These are phyloP conservation scores for Periphyllus acericola DNA, from an alignment of 2,888 invertebrate genomes.

Conservation along the genomic window DNA sequence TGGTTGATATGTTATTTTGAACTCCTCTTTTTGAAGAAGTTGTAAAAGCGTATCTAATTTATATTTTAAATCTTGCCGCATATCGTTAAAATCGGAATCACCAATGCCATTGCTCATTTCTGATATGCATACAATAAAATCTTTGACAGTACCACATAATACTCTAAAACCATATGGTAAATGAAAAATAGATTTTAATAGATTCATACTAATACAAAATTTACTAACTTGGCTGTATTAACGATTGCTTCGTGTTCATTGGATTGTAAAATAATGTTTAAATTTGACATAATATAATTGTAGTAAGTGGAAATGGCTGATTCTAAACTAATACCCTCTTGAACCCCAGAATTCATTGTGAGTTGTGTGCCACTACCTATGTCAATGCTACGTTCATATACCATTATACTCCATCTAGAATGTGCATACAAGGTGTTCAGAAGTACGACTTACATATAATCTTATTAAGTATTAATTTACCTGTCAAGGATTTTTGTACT, in stretches of 20 bases:
- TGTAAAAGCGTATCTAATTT: conserved; percentile 80
- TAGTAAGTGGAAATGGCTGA: conserved; percentile 77
- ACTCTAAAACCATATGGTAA: conserved; percentile 67
- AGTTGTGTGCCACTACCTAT: conserved; percentile 67
- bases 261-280: conserved; percentile 87
- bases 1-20: conserved; percentile 62
- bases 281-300: conserved; percentile 79
- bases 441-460: conserved; percentile 8
- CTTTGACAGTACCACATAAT: conserved; percentile 82
- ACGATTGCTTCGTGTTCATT: conserved; percentile 79
- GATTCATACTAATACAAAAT: conserved; percentile 5
- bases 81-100: conserved; percentile 74
- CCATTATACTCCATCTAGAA: conserved; percentile 92
- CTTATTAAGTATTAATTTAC: conserved; percentile 67
- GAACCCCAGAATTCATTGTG: conserved; percentile 62
- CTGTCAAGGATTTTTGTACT: conserved; percentile 97
- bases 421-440: conserved; percentile 18
- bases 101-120: conserved; percentile 72
- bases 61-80: conserved; percentile 79
- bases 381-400: conserved; percentile 81
- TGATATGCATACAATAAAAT: conserved; percentile 75
- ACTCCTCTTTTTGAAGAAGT: conserved; percentile 71
- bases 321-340: conserved; percentile 58
- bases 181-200: not conserved
- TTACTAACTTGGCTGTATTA: conserved; percentile 76